A percentile compares a stretch with the other conserved stretches of the same genome.
Evolutionary conservation across 2,888 invertebrate genomes (phyloP).

Genomic region (Arctia plantaginis): DNA sequence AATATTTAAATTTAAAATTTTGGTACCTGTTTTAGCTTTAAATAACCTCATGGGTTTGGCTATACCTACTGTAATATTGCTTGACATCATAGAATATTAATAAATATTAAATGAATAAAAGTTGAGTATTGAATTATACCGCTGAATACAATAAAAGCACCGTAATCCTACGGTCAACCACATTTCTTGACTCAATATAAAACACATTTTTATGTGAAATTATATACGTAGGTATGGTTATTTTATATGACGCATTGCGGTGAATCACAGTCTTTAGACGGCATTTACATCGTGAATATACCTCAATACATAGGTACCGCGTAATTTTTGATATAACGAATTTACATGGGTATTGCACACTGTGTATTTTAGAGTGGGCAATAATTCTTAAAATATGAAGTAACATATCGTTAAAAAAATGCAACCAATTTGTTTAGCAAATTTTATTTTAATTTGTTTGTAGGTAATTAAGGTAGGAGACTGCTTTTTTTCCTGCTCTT

Average conservation of each 20-base stretch:
- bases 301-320: constrained; percentile 56
- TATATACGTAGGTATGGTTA: constrained; percentile 43
- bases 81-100: too few species aligned
- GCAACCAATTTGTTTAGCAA: too few species aligned
- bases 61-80: not conserved
- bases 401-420: too few species aligned
- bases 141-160: not conserved
- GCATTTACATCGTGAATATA: constrained; percentile 74
- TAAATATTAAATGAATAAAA: not conserved
- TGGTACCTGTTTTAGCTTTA: not conserved
- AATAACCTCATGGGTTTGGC: not conserved
- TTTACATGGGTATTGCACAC: constrained; percentile 59
- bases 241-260: constrained; percentile 77
- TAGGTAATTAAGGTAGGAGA: too few species aligned
- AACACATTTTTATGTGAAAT: constrained; percentile 61
- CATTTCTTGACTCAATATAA: constrained; percentile 50
- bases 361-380: too few species aligned
- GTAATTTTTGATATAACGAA: constrained; percentile 65
- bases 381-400: too few species aligned
- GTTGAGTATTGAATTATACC: not conserved
- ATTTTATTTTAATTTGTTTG: too few species aligned
- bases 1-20: too few species aligned
- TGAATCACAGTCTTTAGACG: constrained; percentile 77
- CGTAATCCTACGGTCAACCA: not conserved
- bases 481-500: too few species aligned